Percentiles rank a stretch among this genome's conserved stretches.
phyloP scores from a whole-genome alignment of 2,888 invertebrate genomes.

The Drosophila cognata region DNA sequence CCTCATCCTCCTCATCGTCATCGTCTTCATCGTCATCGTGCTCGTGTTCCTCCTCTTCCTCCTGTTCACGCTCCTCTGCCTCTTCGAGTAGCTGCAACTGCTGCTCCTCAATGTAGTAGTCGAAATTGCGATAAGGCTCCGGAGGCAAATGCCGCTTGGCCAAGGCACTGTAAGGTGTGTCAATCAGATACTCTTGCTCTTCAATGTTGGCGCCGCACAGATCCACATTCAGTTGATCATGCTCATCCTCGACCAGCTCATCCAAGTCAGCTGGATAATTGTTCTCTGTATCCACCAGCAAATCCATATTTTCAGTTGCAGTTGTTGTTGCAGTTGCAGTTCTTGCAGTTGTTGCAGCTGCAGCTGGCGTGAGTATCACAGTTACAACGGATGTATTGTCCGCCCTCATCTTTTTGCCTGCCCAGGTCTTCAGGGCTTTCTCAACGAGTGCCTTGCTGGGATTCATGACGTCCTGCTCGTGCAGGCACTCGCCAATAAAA shows the following conservation, averaged over 20 bases:
- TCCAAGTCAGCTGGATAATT: slow-evolving; percentile 42
- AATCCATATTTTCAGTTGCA: slow-evolving; percentile 35
- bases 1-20: background rate
- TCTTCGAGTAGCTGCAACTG: slow-evolving; percentile 22
- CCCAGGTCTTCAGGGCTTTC: slow-evolving; percentile 93
- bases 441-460: slow-evolving; percentile 96
- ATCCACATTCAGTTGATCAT: slow-evolving; percentile 29
- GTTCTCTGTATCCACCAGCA: slow-evolving; percentile 57
- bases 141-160: slow-evolving; percentile 80
- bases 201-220: slow-evolving; percentile 46
- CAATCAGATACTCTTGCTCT: slow-evolving; percentile 59
- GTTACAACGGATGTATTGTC: slow-evolving; percentile 98
- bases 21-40: slow-evolving; percentile 1
- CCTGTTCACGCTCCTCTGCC: slow-evolving; percentile 23
- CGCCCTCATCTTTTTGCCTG: slow-evolving; percentile 93
- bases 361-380: slow-evolving; percentile 87
- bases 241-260: slow-evolving; percentile 26
- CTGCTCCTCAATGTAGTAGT: slow-evolving; percentile 76
- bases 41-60: slow-evolving; percentile 17
- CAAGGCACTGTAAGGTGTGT: slow-evolving; percentile 77
- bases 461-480: slow-evolving; percentile 86
- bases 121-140: slow-evolving; percentile 79
- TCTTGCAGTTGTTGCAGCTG: slow-evolving; percentile 7
- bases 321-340: slow-evolving; percentile 5
- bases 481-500: slow-evolving; percentile 62